A percentile compares a stretch with the other conserved stretches of the same genome.
Conservation (phyloP, 1,140 invertebrate species). For the Habropoda laboriosa region DNA sequence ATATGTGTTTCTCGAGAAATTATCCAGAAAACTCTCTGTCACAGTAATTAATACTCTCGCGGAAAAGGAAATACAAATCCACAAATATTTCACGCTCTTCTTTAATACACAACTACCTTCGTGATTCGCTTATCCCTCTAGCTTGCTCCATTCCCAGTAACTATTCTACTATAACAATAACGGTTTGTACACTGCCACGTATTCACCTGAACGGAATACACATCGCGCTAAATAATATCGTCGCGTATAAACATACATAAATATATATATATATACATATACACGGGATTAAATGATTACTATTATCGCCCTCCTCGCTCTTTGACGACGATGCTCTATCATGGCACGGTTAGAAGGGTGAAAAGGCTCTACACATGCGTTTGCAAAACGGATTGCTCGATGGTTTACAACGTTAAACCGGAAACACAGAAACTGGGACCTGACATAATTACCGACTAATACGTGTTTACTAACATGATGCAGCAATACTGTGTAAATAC, state of each 20-base stretch:
- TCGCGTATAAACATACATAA: background rate
- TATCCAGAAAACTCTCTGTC: too few relatives aligned
- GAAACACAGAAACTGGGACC: background rate
- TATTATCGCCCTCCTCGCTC: background rate
- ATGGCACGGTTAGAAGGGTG: conserved; percentile 45
- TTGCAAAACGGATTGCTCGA: too few relatives aligned
- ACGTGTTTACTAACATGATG: conserved; percentile 8
- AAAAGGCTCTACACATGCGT: too few relatives aligned
- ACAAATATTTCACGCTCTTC: too few relatives aligned
- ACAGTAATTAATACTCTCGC: conserved; percentile 15
- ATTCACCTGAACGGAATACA: background rate
- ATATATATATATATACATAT: background rate
- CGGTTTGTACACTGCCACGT: background rate
- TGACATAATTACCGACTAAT: conserved; percentile 14
- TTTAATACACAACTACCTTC: background rate
- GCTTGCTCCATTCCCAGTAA: background rate
- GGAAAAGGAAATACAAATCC: too few relatives aligned
- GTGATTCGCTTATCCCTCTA: background rate
- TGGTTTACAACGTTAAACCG: background rate
- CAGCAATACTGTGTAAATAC: conserved; percentile 46
- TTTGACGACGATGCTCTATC: conserved; percentile 4
- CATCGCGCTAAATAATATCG: background rate
- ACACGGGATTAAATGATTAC: conserved; percentile 15
- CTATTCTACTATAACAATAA: conserved; percentile 8
- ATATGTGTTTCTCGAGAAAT: too few relatives aligned